A percentile compares a stretch with the other conserved stretches of the same genome.
Conservation (phyloP, 2,797 vertebrate species). For the Epinephelus malabaricus region DNA sequence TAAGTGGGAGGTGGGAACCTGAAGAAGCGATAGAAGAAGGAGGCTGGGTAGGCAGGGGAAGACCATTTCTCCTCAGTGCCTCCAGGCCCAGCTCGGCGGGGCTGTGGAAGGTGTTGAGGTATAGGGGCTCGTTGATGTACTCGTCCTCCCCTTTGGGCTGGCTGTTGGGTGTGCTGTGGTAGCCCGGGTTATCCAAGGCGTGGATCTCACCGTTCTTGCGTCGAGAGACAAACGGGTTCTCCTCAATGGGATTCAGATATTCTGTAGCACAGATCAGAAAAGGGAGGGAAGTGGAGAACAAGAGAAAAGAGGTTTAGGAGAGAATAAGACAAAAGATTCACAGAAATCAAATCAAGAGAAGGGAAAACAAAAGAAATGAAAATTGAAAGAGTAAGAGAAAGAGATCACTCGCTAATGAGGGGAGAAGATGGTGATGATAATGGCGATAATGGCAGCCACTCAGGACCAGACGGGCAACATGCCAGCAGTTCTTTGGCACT, state of each 20-base stretch:
- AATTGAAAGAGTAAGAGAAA: slow-evolving; percentile 49
- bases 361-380: slow-evolving; percentile 47
- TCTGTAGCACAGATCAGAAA: slow-evolving; percentile 81
- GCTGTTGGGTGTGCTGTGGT: slow-evolving; percentile 91
- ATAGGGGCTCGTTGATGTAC: slow-evolving; percentile 94
- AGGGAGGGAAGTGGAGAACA: slow-evolving; percentile 17
- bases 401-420: slow-evolving; percentile 66
- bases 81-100: slow-evolving; percentile 86
- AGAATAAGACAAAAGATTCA: slow-evolving; percentile 17
- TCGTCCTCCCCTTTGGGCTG: slow-evolving; percentile 93
- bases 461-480: slow-evolving; percentile 67
- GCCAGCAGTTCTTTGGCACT: slow-evolving; percentile 78
- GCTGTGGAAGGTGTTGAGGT: slow-evolving; percentile 95
- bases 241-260: slow-evolving; percentile 95
- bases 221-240: slow-evolving; percentile 96
- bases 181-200: slow-evolving; percentile 95
- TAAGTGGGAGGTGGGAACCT: slow-evolving; percentile 75
- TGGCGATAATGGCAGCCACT: slow-evolving; percentile 69
- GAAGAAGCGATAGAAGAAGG: slow-evolving; percentile 68
- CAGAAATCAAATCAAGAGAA: slow-evolving; percentile 34
- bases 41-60: slow-evolving; percentile 83
- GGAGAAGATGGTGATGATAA: slow-evolving; percentile 71
- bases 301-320: slow-evolving; percentile 32
- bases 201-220: slow-evolving; percentile 95
- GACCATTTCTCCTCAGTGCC: slow-evolving; percentile 90